Evolutionary conservation across 2,888 invertebrate genomes (phyloP).

Genomic region (Tinea trinotella): DNA sequence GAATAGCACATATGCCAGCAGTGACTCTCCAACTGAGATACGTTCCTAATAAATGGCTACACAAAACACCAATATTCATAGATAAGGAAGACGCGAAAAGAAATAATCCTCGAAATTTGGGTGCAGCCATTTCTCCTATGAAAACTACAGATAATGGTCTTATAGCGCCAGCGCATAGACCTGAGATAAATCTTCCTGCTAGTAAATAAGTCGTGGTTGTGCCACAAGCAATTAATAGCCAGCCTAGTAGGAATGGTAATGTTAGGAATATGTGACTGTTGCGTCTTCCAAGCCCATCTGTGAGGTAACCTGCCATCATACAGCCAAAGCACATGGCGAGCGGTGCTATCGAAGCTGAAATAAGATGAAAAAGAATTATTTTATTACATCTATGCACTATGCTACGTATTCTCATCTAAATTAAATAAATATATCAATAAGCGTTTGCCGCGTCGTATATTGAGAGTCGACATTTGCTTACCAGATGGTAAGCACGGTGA

Average conservation of each 20-base stretch:
- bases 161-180: slow-evolving; percentile 34
- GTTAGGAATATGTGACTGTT: slow-evolving; percentile 32
- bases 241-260: slow-evolving; percentile 35
- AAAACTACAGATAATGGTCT: slow-evolving; percentile 37
- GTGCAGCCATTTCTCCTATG: slow-evolving; percentile 39
- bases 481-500: too few species aligned
- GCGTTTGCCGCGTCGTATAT: too few species aligned
- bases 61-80: slow-evolving; percentile 31
- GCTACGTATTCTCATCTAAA: too few species aligned
- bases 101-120: slow-evolving; percentile 35
- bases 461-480: too few species aligned
- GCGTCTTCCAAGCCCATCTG: slow-evolving; percentile 38
- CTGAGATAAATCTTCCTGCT: slow-evolving; percentile 36
- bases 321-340: slow-evolving; percentile 39
- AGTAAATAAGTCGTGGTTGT: slow-evolving; percentile 30
- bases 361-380: background rate
- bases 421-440: background rate
- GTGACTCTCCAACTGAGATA: slow-evolving; percentile 34
- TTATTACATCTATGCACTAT: too few species aligned
- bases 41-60: slow-evolving; percentile 34
- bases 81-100: slow-evolving; percentile 33
- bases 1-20: slow-evolving; percentile 31
- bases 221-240: slow-evolving; percentile 34
- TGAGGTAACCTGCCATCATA: slow-evolving; percentile 34
- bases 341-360: slow-evolving; percentile 36